Percentiles rank a stretch among this genome's conserved stretches.
Conservation (phyloP, 2,113 vertebrate genomes). For the Podocnemis expansa region DNA sequence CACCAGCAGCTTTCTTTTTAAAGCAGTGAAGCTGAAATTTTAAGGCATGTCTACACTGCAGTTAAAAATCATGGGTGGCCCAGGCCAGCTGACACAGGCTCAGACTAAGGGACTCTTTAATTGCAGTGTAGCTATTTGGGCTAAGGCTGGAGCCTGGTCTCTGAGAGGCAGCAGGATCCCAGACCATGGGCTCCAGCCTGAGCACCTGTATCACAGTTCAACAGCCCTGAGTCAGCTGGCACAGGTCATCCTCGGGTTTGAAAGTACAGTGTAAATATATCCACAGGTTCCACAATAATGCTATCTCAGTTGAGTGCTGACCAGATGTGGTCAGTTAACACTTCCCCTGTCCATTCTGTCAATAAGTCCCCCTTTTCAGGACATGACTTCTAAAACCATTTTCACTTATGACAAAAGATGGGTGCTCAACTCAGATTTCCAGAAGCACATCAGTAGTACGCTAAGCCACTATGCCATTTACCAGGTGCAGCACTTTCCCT, state of each 20-base stretch:
- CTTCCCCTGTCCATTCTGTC: not conserved
- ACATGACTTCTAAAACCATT: not conserved
- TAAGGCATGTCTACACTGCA: not conserved
- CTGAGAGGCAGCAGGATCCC: not conserved
- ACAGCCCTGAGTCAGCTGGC: not conserved
- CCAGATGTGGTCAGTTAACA: fast-evolving
- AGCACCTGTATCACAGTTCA: not conserved
- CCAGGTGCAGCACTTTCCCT: not conserved
- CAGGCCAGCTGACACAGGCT: not conserved
- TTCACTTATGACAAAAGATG: not conserved
- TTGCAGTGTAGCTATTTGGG: not conserved
- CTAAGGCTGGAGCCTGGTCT: not conserved
- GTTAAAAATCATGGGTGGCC: not conserved
- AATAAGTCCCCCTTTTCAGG: not conserved
- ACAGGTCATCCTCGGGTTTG: not conserved
- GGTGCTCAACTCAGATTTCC: not conserved
- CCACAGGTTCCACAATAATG: not conserved
- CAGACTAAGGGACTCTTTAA: not conserved
- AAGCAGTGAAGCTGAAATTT: not conserved
- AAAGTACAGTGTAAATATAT: not conserved
- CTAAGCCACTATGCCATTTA: not conserved
- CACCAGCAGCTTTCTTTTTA: not conserved
- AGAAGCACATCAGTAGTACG: not conserved
- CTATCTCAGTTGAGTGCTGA: not conserved
- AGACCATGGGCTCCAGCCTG: not conserved